Base-by-base conservation (phyloP, 2,113 vertebrate genomes). In the Channa argus region DNA sequence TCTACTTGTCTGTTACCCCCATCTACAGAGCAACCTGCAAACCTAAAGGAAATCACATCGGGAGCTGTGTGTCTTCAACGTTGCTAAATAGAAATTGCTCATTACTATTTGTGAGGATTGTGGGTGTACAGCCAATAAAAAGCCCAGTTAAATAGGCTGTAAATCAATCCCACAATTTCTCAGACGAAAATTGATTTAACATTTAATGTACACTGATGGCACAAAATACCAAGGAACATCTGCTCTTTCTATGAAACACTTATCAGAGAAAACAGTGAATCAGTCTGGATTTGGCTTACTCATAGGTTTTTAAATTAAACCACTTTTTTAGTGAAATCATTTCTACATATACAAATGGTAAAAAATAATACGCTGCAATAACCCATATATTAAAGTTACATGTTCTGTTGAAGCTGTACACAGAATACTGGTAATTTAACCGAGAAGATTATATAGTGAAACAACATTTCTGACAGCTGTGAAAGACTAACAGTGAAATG, bases 81-180 rank as follows among this genome's bases (percentile, higher is more conserved):
- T 50, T 39, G 66, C 54, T 77, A 51, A 71, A 84, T 77, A 49
- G 47, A 72, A 72, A 50, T 56, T 46, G 56, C 74, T 79, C 38
- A 45, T 4, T 24, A 13, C 41, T 71, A 36, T 77, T 34, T 81
- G 72, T 63, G 64, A 80, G 54, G 52, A 12, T 47, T 39, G 78
- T 53, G 68, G 63, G 59, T 47, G 52, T 24, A 5, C 3, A 41
- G 69, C n/a, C 9, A 69, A 65, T 70, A 53, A 56, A 66, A 64
- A 41, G 38, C 8, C 1, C 5, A 39, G 59, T n/a, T 55, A 60
- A 61, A 70, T 34, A 77, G 43, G 62, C 38, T 14, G 33, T 11
- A 54, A 66, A 45, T 77, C 53, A 47, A 43, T 64, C 33, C 10
- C 8, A 34, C 47, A 53, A 41, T 49, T 68, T 63, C 39, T 47